Evolutionary conservation across 64 coral and sea anemone genomes (phyloP).

Genomic region (Cladopsammia gracilis): DNA sequence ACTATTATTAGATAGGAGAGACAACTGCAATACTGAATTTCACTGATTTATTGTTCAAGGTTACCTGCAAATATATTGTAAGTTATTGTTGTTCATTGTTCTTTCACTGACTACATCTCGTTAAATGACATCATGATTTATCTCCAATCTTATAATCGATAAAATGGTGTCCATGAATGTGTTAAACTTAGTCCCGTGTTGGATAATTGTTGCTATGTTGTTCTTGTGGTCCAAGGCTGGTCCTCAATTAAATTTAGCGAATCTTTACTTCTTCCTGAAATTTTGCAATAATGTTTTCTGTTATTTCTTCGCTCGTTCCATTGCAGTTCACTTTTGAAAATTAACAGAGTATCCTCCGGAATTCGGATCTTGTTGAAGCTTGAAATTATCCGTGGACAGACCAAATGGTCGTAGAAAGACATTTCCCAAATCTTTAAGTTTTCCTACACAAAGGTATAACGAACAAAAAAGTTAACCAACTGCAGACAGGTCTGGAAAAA

Average conservation of each 20-base stretch:
- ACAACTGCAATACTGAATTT: too few species aligned
- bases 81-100: too few species aligned
- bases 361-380: slow-evolving; percentile 91
- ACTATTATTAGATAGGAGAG: too few species aligned
- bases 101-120: too few species aligned
- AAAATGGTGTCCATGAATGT: too few species aligned
- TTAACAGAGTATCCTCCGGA: slow-evolving; percentile 95
- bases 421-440: slow-evolving; percentile 98
- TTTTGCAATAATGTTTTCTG: background rate
- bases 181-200: background rate
- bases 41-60: too few species aligned
- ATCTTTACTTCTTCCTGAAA: too few species aligned
- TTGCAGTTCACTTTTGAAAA: slow-evolving; percentile 84
- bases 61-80: too few species aligned
- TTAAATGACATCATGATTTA: too few species aligned
- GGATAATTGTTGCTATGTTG: background rate
- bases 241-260: background rate
- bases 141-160: too few species aligned
- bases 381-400: slow-evolving; percentile 97
- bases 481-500: background rate
- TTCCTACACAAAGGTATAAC: slow-evolving; percentile 71
- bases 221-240: background rate
- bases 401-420: slow-evolving; percentile 98
- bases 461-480: background rate
- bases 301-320: background rate